These are phyloP conservation scores for Electrophaes corylata DNA, from an alignment of 2,888 invertebrate species.

Conservation along the genomic window DNA sequence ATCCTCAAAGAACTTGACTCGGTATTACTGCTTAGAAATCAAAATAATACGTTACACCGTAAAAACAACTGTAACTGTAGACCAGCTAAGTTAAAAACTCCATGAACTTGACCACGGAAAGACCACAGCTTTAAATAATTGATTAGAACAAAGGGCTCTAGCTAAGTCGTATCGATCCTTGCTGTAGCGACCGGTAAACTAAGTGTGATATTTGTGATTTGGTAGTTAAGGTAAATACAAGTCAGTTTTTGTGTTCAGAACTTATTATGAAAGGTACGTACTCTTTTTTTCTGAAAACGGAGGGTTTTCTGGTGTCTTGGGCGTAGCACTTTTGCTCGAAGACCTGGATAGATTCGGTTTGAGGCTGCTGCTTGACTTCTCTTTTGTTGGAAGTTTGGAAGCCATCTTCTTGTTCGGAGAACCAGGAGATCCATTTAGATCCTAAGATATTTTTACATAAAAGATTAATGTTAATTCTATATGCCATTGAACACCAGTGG, in stretches of 20 bases:
- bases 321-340: constrained; percentile 84
- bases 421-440: constrained; percentile 88
- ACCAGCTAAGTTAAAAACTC: not conserved
- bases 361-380: constrained; percentile 75
- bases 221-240: not conserved
- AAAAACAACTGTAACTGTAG: too few species aligned
- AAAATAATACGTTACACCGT: too few species aligned
- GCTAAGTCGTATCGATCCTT: constrained; percentile 26
- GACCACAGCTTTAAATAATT: constrained; percentile 31
- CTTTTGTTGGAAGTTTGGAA: constrained; percentile 80
- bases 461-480: not conserved
- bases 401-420: constrained; percentile 91
- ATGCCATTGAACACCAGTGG: not conserved
- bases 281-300: constrained; percentile 88
- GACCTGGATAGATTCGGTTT: constrained; percentile 83
- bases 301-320: constrained; percentile 89
- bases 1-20: too few species aligned
- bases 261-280: constrained; percentile 60
- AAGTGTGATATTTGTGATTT: not conserved
- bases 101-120: constrained; percentile 28
- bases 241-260: not conserved
- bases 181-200: not conserved
- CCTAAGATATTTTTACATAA: constrained; percentile 53
- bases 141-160: constrained; percentile 24
- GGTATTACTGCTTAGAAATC: too few species aligned